Base-by-base conservation (phyloP, 2,113 vertebrate species). In the Heteronetta atricapilla region DNA sequence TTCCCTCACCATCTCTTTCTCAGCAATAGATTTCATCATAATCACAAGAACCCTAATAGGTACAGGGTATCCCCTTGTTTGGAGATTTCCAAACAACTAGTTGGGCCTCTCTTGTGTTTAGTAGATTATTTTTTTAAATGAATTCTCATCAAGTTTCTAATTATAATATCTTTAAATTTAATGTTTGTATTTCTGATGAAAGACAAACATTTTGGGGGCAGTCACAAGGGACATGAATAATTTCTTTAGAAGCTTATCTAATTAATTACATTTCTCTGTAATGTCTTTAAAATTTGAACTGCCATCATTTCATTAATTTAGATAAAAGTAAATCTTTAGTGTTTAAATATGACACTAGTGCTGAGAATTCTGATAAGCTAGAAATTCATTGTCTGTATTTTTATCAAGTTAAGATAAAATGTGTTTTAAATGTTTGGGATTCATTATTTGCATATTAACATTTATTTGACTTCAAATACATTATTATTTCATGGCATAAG, bases 191-290 rank as follows among this genome's bases (percentile, higher is more conserved):
- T 96, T 96, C 98, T 98, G 97, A 98, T 98, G 98, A 98, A 99
- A 99, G 98, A 97, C 98, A 98, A 98, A 98, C 96, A 97, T 98
- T 98, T 98, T 97, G 95, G 95, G 97, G 95, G 89, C 97, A 96
- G 98, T 98, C 97, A 97, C 96, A 97, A 98, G 98, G 96, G 97
- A 98, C 96, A 98, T 99, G 98, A 98, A 99, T 99, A 98, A 99
- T 99, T 99, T 98, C 96, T 97, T 98, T 98, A 98, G 98, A 98
- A 98, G 97, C 95, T 97, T 98, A 98, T 98, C 98, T 98, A 98
- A 99, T 99, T 98, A 98, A 98, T 97, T 97, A 93, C 85, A 98
- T 97, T 97, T 97, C 97, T 97, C 97, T 98, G 97, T 98, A 98
- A 98, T 98, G 97, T 98, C 97, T 98, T 98, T 98, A 98, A 98